Evolutionary conservation across 2,113 vertebrate genomes (phyloP).

Genomic region (Lutjanus erythropterus): DNA sequence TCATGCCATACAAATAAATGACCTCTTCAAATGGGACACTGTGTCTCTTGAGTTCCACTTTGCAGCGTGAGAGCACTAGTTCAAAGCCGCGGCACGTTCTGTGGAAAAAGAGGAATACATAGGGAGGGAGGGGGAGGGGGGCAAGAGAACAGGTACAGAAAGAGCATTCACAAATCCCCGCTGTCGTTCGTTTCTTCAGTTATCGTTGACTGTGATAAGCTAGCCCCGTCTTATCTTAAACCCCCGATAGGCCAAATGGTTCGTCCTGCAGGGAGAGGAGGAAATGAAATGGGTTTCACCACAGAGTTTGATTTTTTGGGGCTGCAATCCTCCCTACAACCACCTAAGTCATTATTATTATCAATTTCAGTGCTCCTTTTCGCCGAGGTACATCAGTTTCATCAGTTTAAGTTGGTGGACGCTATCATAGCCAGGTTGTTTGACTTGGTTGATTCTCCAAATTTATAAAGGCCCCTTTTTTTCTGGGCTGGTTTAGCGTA

Average conservation of each 20-base stretch:
- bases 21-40: slow-evolving; percentile 76
- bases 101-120: slow-evolving; percentile 8
- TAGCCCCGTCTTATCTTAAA: slow-evolving; percentile 81
- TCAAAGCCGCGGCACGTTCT: slow-evolving; percentile 54
- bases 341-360: slow-evolving; percentile 68
- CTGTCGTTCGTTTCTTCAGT: slow-evolving; percentile 75
- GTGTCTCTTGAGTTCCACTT: slow-evolving; percentile 66
- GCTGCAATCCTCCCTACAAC: slow-evolving; percentile 47
- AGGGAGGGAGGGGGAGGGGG: neutral
- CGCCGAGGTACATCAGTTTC: slow-evolving; percentile 42
- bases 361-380: slow-evolving; percentile 53
- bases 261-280: slow-evolving; percentile 65
- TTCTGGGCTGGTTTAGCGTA: neutral
- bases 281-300: slow-evolving; percentile 78
- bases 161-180: slow-evolving; percentile 75
- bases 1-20: slow-evolving; percentile 71
- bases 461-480: neutral
- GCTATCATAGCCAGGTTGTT: slow-evolving; percentile 23
- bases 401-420: slow-evolving; percentile 43
- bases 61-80: slow-evolving; percentile 52
- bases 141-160: slow-evolving; percentile 58
- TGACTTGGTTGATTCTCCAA: neutral
- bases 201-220: slow-evolving; percentile 82
- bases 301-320: slow-evolving; percentile 57
- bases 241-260: slow-evolving; percentile 74